phyloP scores from a whole-genome alignment of 1,140 invertebrate genomes.

The Pseudomyrmex concolor region DNA sequence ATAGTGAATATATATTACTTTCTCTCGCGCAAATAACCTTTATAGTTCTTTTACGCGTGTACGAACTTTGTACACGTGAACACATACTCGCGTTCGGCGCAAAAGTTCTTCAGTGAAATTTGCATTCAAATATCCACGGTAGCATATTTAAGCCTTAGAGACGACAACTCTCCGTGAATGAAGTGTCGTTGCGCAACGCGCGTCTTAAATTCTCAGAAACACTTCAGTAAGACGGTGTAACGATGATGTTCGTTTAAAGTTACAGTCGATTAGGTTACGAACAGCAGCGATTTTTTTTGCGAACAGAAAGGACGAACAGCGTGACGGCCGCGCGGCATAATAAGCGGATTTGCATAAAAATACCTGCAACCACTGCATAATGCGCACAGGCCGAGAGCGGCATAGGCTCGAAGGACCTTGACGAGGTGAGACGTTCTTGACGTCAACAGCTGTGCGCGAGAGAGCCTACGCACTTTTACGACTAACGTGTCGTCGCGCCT shows the following conservation, averaged over 20 bases:
- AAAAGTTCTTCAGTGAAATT: conserved; percentile 13
- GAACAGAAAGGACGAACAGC: conserved; percentile 21
- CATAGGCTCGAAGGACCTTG: conserved; percentile 70
- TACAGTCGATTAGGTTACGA: conserved; percentile 46
- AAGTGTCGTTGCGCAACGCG: conserved; percentile 54
- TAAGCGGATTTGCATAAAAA: conserved; percentile 80
- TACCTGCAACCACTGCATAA: conserved; percentile 71
- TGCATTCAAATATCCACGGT: conserved; percentile 46
- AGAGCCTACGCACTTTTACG: conserved; percentile 60
- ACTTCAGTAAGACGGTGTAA: conserved; percentile 4
- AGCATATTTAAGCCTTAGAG: background rate
- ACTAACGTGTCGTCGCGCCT: conserved; percentile 21
- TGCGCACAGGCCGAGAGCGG: conserved; percentile 37
- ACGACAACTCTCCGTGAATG: conserved; percentile 2
- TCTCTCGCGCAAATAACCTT: conserved; percentile 36
- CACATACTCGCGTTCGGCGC: background rate
- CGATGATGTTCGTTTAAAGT: conserved; percentile 52
- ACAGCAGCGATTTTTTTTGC: conserved; percentile 8
- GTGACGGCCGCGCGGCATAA: conserved; percentile 66
- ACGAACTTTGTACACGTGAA: conserved; percentile 19
- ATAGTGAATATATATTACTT: conserved; percentile 18
- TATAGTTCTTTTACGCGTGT: conserved; percentile 7
- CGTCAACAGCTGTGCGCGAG: conserved; percentile 66
- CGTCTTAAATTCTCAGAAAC: conserved; percentile 53
- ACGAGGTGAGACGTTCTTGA: conserved; percentile 70